These are phyloP conservation scores for Drosophila yakuba DNA, from an alignment of 1,140 invertebrate species.

Conservation along the genomic window DNA sequence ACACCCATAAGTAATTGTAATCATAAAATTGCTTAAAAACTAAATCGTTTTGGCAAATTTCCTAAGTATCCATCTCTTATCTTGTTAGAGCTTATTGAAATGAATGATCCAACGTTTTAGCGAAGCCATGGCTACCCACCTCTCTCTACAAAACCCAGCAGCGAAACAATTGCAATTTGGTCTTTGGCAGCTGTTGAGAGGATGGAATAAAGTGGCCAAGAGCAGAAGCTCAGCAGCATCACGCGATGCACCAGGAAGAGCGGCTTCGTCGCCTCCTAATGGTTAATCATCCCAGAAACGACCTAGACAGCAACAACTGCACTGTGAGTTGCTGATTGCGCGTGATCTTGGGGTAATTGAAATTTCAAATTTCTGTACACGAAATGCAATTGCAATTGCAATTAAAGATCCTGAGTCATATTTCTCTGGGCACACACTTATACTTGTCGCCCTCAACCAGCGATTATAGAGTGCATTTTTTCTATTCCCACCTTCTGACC, in stretches of 20 bases:
- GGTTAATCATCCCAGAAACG: conserved; percentile 63
- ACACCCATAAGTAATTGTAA: too few species aligned
- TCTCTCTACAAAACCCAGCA: background rate
- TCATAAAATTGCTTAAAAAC: too few species aligned
- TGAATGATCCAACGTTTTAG: background rate
- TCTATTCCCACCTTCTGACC: conserved; percentile 12
- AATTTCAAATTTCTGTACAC: conserved; percentile 63
- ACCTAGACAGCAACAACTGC: conserved; percentile 38
- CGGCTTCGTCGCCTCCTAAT: conserved; percentile 33
- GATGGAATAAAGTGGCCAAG: conserved; percentile 27
- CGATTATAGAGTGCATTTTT: conserved; percentile 1
- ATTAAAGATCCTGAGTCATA: conserved; percentile 65
- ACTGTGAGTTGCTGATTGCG: conserved; percentile 62
- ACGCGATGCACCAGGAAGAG: conserved; percentile 41
- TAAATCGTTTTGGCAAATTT: too few species aligned
- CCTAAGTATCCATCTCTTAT: too few species aligned
- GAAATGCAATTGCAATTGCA: conserved; percentile 55
- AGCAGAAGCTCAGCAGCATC: conserved; percentile 20
- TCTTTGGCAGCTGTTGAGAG: conserved; percentile 18
- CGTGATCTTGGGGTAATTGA: conserved; percentile 76
- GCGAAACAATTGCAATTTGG: conserved; percentile 55
- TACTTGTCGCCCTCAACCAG: conserved; percentile 58
- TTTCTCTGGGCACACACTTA: conserved; percentile 53
- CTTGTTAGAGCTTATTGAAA: too few species aligned
- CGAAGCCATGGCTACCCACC: conserved; percentile 6